Evolutionary conservation across 2,888 invertebrate genomes (phyloP).

Genomic region (Autographa pulchrina): DNA sequence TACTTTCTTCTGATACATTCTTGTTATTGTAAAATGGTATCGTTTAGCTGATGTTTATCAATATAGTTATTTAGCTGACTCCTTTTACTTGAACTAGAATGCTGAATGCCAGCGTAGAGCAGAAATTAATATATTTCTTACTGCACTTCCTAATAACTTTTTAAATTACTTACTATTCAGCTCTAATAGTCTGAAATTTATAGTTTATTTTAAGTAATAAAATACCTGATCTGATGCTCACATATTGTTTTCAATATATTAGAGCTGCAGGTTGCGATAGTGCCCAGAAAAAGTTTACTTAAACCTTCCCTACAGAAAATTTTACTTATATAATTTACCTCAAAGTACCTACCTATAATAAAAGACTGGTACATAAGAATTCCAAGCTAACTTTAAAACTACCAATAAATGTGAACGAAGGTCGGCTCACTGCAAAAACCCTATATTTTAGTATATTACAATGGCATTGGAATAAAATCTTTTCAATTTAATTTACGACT

Average conservation of each 20-base stretch:
- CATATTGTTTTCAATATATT: too few species aligned
- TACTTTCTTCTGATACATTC: conserved; percentile 28
- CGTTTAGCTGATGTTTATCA: conserved; percentile 6
- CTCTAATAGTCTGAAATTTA: too few species aligned
- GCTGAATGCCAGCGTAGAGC: too few species aligned
- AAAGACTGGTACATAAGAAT: conserved; percentile 9
- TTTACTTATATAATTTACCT: background rate
- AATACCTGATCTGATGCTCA: too few species aligned
- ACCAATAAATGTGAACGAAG: conserved; percentile 77
- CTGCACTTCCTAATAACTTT: too few species aligned
- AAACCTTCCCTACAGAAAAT: too few species aligned
- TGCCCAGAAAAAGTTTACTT: too few species aligned
- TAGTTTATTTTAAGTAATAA: too few species aligned
- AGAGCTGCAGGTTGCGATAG: too few species aligned
- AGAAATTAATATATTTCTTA: too few species aligned
- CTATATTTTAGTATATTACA: conserved; percentile 72
- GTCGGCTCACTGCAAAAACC: conserved; percentile 71
- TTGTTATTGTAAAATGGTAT: conserved; percentile 16
- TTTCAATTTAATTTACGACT: conserved; percentile 44
- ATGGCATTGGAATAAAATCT: conserved; percentile 74
- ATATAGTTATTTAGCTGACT: background rate
- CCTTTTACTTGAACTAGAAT: too few species aligned
- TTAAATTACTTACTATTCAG: too few species aligned
- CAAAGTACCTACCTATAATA: background rate
- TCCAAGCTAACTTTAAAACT: conserved; percentile 63